Conservation (phyloP, 2,888 invertebrate genomes). For the Gortyna flavago region DNA sequence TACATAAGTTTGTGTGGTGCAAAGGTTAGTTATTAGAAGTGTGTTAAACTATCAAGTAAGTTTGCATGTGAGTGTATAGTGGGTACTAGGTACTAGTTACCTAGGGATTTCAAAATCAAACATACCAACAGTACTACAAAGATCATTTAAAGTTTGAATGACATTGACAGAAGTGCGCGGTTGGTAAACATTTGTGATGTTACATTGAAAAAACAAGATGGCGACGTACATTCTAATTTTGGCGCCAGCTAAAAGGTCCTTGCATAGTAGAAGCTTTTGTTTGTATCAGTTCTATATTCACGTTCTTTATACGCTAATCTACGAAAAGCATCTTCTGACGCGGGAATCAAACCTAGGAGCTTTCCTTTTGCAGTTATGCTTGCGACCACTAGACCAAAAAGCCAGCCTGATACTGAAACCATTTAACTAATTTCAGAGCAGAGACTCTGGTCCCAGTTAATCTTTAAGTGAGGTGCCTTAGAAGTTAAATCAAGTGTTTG, state of each 20-base stretch:
- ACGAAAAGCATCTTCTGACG: too few relatives aligned
- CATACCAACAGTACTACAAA: too few relatives aligned
- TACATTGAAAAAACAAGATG: not conserved
- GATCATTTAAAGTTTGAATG: not conserved
- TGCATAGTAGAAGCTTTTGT: not conserved
- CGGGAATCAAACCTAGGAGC: not conserved
- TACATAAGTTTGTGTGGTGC: conserved; percentile 1
- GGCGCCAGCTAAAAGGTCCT: not conserved
- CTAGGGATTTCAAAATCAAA: not conserved
- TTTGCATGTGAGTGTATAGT: not conserved
- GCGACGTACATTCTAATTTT: not conserved
- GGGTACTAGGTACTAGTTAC: not conserved
- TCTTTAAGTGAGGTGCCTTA: conserved; percentile 22
- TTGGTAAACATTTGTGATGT: not conserved
- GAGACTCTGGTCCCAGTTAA: conserved; percentile 4
- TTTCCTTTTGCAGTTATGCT: not conserved
- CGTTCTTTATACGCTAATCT: not conserved
- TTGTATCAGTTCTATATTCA: not conserved
- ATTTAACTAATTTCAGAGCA: conserved; percentile 8
- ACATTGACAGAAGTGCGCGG: not conserved
- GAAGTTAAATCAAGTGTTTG: conserved; percentile 51
- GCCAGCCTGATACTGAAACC: not conserved
- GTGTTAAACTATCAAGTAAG: too few relatives aligned
- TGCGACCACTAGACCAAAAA: not conserved
- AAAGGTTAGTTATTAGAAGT: conserved; percentile 4